Evolutionary conservation across 2,113 vertebrate genomes (phyloP).

Genomic region (Sturnus vulgaris): DNA sequence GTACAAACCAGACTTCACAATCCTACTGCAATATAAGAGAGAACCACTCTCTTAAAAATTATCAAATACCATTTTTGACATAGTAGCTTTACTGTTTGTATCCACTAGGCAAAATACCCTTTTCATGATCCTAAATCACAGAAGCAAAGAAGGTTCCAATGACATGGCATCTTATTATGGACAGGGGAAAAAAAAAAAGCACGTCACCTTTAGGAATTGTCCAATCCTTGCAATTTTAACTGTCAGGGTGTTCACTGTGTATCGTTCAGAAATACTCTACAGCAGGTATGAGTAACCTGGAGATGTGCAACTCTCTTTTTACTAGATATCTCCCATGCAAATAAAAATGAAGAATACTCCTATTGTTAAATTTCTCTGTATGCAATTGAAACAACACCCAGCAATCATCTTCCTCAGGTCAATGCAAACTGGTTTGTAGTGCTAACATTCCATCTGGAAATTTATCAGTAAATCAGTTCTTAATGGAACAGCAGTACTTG

Average conservation of each 20-base stretch:
- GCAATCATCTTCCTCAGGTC: not conserved
- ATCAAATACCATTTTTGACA: not conserved
- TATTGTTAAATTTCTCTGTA: not conserved
- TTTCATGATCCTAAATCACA: not conserved
- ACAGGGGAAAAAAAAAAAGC: rapidly evolving
- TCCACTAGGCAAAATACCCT: not conserved
- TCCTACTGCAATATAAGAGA: not conserved
- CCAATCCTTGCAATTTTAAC: not conserved
- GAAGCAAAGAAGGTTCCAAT: not conserved
- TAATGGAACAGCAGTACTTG: not conserved
- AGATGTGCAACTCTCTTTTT: not conserved
- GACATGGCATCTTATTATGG: not conserved
- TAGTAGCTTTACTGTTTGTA: not conserved
- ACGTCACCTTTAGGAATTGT: not conserved
- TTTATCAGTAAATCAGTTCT: not conserved
- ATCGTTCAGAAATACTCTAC: not conserved
- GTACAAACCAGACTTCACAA: not conserved
- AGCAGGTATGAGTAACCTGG: not conserved
- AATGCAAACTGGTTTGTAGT: not conserved
- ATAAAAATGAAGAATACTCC: not conserved
- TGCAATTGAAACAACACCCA: not conserved
- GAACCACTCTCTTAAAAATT: not conserved
- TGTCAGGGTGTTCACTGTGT: not conserved
- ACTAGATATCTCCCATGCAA: not conserved
- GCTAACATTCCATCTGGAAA: not conserved